These are phyloP conservation scores for Chesias legatella DNA, from an alignment of 2,888 invertebrate species.

Conservation along the genomic window DNA sequence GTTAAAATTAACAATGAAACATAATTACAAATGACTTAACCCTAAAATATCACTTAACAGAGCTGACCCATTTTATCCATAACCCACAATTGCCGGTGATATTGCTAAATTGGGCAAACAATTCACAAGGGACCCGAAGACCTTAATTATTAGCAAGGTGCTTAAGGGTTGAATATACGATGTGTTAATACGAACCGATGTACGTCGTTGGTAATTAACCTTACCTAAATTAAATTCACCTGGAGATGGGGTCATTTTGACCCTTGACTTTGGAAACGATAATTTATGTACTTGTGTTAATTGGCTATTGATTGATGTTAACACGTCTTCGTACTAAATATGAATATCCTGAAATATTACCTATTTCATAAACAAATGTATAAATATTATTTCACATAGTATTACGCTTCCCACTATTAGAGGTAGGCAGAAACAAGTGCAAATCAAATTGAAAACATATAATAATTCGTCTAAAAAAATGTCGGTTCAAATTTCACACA, in stretches of 20 bases:
- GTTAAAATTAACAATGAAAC: background rate
- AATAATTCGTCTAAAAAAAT: too few species aligned
- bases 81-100: constrained; percentile 52
- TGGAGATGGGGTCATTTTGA: constrained; percentile 49
- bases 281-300: constrained; percentile 1
- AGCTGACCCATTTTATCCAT: constrained; percentile 47
- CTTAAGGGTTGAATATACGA: constrained; percentile 74
- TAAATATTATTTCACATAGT: too few species aligned
- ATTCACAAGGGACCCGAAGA: constrained; percentile 53
- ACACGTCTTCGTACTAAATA: too few species aligned
- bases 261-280: constrained; percentile 19
- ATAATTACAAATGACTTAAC: constrained; percentile 31
- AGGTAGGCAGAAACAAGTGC: too few species aligned
- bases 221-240: constrained; percentile 74
- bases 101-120: constrained; percentile 64
- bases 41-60: constrained; percentile 50
- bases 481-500: too few species aligned
- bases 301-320: too few species aligned
- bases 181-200: constrained; percentile 70
- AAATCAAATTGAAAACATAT: too few species aligned
- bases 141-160: constrained; percentile 77
- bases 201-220: constrained; percentile 63
- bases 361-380: too few species aligned
- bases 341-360: too few species aligned
- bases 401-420: too few species aligned